Evolutionary conservation across 2,113 vertebrate species (phyloP).

Genomic region (Ceuthmochares aereus): DNA sequence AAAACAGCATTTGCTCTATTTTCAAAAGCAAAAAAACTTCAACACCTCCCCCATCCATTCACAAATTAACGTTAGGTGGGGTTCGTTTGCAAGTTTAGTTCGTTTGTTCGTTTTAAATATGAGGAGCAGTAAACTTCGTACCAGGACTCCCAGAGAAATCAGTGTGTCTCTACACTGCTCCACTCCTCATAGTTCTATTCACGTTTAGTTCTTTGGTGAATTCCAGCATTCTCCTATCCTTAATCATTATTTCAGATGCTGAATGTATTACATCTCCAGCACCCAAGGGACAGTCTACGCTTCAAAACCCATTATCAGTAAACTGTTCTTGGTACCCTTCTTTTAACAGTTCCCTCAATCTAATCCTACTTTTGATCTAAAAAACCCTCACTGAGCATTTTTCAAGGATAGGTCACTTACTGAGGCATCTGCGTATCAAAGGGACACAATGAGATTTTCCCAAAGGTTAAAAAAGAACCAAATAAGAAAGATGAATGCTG

Average conservation of each 20-base stretch:
- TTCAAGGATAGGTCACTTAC: background rate
- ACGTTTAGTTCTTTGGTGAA: background rate
- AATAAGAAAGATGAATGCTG: background rate
- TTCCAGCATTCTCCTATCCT: background rate
- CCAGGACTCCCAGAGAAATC: background rate
- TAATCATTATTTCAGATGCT: background rate
- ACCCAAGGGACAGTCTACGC: background rate
- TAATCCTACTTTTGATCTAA: background rate
- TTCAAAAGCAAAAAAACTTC: background rate
- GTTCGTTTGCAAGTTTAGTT: background rate
- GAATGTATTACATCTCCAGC: background rate
- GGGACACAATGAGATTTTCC: background rate
- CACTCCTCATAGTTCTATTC: background rate
- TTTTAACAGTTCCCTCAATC: background rate
- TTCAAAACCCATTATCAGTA: background rate
- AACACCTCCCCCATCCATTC: background rate
- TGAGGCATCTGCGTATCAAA: background rate
- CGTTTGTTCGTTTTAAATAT: background rate
- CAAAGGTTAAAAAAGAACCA: background rate
- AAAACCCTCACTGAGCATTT: background rate
- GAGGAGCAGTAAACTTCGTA: background rate
- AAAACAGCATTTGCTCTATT: background rate
- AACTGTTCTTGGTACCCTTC: background rate
- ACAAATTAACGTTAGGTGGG: fast-evolving
- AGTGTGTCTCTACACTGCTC: background rate